Percentiles rank a stretch among this genome's conserved stretches.
These are phyloP conservation scores for Oreochromis tanganicae DNA, from an alignment of 2,113 vertebrate species.

Conservation along the genomic window DNA sequence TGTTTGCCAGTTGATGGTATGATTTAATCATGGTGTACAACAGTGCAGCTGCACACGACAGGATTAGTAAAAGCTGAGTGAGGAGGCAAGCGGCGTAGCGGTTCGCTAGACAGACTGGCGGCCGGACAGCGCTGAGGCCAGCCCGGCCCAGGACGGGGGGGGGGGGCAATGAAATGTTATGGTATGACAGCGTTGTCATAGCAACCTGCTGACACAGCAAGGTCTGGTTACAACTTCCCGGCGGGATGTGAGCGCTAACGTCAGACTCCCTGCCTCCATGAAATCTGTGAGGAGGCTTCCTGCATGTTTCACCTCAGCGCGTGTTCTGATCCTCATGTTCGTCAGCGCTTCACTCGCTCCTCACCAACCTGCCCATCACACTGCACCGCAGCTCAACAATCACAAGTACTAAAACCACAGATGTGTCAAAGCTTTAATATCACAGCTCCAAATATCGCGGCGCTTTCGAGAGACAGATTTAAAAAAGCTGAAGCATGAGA, in stretches of 20 bases:
- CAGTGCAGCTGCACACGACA: background rate
- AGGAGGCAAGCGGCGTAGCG: background rate
- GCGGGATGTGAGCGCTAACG: background rate
- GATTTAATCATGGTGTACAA: background rate
- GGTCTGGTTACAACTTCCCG: slow-evolving; percentile 18
- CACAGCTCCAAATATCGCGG: fast-evolving
- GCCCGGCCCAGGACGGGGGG: background rate
- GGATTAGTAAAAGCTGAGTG: background rate
- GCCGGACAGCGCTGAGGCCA: background rate
- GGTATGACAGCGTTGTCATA: slow-evolving; percentile 14
- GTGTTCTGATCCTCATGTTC: background rate
- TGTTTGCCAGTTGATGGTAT: background rate
- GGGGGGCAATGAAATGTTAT: slow-evolving; percentile 14
- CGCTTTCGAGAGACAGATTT: background rate
- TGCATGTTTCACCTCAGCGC: background rate
- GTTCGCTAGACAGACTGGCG: background rate
- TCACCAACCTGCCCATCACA: fast-evolving
- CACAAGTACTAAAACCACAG: background rate
- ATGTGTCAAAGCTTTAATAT: background rate
- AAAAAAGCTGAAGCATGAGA: fast-evolving
- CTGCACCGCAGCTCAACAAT: background rate
- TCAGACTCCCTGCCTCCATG: background rate
- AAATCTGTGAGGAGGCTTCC: background rate
- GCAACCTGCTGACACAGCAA: slow-evolving; percentile 56
- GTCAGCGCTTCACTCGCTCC: background rate